Evolutionary conservation across 2,888 invertebrate genomes (phyloP).

Genomic region (Eucriotettix oculatus): DNA sequence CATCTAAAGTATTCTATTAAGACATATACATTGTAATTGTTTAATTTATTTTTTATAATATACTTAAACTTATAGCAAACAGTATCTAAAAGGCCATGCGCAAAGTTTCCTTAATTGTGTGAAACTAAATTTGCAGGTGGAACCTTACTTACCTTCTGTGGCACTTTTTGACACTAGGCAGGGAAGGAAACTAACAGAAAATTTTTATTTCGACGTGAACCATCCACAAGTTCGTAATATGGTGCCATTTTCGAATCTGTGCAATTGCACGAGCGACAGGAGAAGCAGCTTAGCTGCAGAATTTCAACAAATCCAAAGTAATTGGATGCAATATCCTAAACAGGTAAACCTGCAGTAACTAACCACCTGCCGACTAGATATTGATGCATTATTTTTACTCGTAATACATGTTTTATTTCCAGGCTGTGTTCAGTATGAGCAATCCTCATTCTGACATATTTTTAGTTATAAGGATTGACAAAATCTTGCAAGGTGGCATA

Average conservation of each 20-base stretch:
- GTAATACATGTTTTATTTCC: slow-evolving; percentile 18
- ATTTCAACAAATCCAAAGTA: slow-evolving; percentile 30
- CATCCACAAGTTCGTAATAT: slow-evolving; percentile 48
- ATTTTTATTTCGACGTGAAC: slow-evolving; percentile 81
- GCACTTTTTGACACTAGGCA: slow-evolving; percentile 80
- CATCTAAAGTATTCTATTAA: no score
- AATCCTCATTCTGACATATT: slow-evolving; percentile 83
- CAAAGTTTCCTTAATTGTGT: background rate
- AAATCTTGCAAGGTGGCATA: slow-evolving; percentile 74
- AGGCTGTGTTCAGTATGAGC: slow-evolving; percentile 78
- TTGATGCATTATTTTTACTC: background rate
- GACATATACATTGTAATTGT: no score
- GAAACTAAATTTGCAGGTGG: slow-evolving; percentile 39
- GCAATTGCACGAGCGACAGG: background rate
- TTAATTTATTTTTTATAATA: no score
- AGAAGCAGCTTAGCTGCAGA: background rate
- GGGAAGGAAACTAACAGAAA: slow-evolving; percentile 70
- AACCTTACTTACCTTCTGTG: slow-evolving; percentile 83
- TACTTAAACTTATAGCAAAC: background rate
- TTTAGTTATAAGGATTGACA: slow-evolving; percentile 83
- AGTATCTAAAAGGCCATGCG: background rate
- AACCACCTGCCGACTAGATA: background rate
- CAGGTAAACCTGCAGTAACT: slow-evolving; percentile 36
- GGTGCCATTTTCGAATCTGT: slow-evolving; percentile 21
- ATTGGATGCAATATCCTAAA: slow-evolving; percentile 53